These are phyloP conservation scores for Clusia tigrina DNA, from an alignment of 2,888 invertebrate genomes.

Conservation along the genomic window DNA sequence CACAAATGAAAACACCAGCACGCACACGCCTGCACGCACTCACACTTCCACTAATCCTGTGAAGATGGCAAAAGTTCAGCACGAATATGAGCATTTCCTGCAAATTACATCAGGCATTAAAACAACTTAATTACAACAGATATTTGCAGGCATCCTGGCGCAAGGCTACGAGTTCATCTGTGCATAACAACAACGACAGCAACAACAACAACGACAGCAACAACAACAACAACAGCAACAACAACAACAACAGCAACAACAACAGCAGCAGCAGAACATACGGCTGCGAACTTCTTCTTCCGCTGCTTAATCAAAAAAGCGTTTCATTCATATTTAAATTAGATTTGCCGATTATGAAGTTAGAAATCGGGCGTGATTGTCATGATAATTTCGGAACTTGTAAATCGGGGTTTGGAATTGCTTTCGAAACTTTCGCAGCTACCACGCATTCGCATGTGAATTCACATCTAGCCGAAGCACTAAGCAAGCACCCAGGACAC, in stretches of 20 bases:
- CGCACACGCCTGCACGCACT: too few relatives aligned
- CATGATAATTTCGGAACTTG: conserved; percentile 25
- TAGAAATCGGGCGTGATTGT: conserved; percentile 31
- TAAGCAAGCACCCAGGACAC: background rate
- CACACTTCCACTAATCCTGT: too few relatives aligned
- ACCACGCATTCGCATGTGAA: background rate
- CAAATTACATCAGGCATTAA: background rate
- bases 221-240: background rate
- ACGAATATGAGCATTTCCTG: conserved; percentile 2
- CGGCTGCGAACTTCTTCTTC: background rate
- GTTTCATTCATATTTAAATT: conserved; percentile 27
- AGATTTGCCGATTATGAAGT: conserved; percentile 24
- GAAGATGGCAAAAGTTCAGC: background rate
- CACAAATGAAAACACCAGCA: too few relatives aligned
- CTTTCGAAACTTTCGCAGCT: background rate
- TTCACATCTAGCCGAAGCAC: background rate
- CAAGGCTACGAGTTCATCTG: background rate
- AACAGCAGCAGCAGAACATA: background rate
- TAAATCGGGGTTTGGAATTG: background rate
- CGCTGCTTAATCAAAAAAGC: background rate
- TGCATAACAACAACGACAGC: too few relatives aligned
- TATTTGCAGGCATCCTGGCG: background rate
- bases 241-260: background rate
- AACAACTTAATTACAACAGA: conserved; percentile 3
- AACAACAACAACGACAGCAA: background rate